Conservation (phyloP, 2,888 invertebrate species). For the Nomada fucata region DNA sequence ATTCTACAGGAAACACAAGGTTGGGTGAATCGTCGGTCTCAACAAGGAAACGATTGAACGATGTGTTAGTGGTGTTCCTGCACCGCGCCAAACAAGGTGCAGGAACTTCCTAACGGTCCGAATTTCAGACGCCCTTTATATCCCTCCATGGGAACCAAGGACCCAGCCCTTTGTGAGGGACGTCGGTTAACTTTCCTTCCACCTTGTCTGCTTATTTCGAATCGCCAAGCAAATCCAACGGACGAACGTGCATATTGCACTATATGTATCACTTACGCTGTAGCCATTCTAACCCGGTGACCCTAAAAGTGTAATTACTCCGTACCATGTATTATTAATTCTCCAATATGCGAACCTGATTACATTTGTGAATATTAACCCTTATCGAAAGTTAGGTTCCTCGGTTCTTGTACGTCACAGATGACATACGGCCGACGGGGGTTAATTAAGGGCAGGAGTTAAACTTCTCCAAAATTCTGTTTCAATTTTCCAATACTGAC, state of each 20-base stretch:
- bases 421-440: no score
- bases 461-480: not conserved
- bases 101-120: conserved; percentile 41
- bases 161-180: conserved; percentile 33
- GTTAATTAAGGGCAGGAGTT: no score
- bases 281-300: no score
- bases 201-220: not conserved
- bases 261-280: not conserved
- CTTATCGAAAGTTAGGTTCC: no score
- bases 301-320: no score
- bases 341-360: no score
- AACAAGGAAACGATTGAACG: not conserved
- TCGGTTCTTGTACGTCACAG: no score
- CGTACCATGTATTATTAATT: not conserved
- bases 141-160: conserved; percentile 41
- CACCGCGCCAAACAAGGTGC: not conserved
- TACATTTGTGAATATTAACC: no score
- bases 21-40: not conserved
- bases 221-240: not conserved
- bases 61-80: not conserved
- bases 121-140: conserved; percentile 42
- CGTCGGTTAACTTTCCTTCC: conserved; percentile 21
- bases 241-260: not conserved
- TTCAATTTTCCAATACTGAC: not conserved
- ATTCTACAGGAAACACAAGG: not conserved